phyloP scores from a whole-genome alignment of 1,140 invertebrate genomes.

The Saxidomus purpurata region DNA sequence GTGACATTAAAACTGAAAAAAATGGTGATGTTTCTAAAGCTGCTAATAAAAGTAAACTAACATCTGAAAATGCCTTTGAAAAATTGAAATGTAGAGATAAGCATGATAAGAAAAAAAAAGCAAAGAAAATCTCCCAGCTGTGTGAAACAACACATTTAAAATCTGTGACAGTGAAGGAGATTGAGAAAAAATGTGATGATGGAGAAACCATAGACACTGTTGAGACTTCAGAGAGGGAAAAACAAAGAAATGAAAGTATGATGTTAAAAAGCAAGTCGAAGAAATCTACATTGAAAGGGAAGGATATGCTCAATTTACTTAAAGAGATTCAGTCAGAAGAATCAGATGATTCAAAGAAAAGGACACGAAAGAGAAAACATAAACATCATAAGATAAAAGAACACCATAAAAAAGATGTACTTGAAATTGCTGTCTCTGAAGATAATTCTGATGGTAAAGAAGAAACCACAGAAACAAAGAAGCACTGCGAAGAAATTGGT shows the following conservation, averaged over 20 bases:
- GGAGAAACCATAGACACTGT: neutral
- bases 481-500: neutral
- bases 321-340: constrained; percentile 58
- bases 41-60: neutral
- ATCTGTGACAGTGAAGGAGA: neutral
- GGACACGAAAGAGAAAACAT: constrained; percentile 48
- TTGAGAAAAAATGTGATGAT: neutral
- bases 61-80: neutral
- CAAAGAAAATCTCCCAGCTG: neutral
- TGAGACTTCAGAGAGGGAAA: neutral
- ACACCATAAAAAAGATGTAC: neutral
- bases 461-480: neutral
- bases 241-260: neutral
- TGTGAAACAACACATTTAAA: neutral
- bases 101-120: neutral
- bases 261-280: constrained; percentile 2
- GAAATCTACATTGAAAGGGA: constrained; percentile 47
- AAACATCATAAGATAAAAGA: constrained; percentile 19
- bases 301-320: constrained; percentile 61
- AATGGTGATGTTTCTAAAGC: neutral
- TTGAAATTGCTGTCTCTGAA: constrained; percentile 7
- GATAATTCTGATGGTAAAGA: constrained; percentile 17
- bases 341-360: constrained; percentile 30
- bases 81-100: neutral
- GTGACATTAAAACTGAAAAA: neutral